phyloP scores from a whole-genome alignment of 1,140 invertebrate genomes.

The Probaryconus sp. region DNA sequence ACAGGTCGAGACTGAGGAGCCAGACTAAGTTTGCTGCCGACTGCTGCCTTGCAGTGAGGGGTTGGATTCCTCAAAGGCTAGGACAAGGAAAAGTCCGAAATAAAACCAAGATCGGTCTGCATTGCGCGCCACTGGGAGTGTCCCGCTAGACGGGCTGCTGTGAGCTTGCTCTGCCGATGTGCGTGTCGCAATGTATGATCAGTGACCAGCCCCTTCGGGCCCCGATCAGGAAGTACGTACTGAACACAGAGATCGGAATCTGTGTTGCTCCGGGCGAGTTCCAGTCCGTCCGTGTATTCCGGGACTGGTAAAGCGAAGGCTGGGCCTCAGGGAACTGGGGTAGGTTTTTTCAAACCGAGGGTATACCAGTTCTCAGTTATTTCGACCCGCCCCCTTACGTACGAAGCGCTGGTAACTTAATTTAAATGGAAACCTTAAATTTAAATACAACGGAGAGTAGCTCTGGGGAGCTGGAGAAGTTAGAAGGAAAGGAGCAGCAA shows the following conservation, averaged over 20 bases:
- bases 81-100: too few species aligned
- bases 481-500: too few species aligned
- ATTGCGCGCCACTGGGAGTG: slow-evolving; percentile 7
- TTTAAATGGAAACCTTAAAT: neutral
- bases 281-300: slow-evolving; percentile 30
- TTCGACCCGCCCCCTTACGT: slow-evolving; percentile 18
- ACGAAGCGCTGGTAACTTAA: slow-evolving; percentile 33
- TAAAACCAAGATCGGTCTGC: neutral
- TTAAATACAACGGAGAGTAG: too few species aligned
- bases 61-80: too few species aligned
- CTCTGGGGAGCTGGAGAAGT: neutral
- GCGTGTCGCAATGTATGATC: neutral
- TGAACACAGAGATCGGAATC: slow-evolving; percentile 21
- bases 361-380: slow-evolving; percentile 17
- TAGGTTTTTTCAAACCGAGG: slow-evolving; percentile 28
- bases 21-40: too few species aligned
- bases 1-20: too few species aligned
- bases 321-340: slow-evolving; percentile 38
- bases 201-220: slow-evolving; percentile 32
- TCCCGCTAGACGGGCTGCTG: slow-evolving; percentile 10
- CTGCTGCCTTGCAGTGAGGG: too few species aligned
- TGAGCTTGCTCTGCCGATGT: slow-evolving; percentile 34
- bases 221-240: slow-evolving; percentile 32
- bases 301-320: slow-evolving; percentile 20
- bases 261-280: slow-evolving; percentile 30